Evolutionary conservation across 2,797 vertebrate species (phyloP), one percentile per base, ranked within the genome.

Genomic region (Hybognathus amarus): DNA sequence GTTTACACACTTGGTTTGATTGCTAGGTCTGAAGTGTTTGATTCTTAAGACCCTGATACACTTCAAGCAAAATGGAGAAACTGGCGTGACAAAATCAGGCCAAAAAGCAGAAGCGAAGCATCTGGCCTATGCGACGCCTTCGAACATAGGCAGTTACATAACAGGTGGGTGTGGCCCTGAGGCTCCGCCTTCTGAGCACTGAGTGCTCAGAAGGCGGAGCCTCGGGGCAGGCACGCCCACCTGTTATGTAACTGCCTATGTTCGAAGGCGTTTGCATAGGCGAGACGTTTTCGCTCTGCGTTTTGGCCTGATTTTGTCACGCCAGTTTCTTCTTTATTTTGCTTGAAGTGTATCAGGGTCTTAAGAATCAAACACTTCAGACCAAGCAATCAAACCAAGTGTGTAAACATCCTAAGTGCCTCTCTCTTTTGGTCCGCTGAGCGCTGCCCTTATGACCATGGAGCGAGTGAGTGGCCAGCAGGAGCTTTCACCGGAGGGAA

Each of bases 381-480:
- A n/a, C 1, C 12, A 69, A 42, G 38, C 22, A 42, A 40, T 71
- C 42, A 30, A 71, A 45, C 42, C 15, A 45, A 69, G 22, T 42
- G 67, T 69, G 22, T 2, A 71, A 30, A 73, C 17, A 52, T 11
- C 6, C 4, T 40, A 50, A 74, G 27, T 74, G 17, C 0, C 50
- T 78, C 61, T 81, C 69, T 83, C 36, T 52, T 63, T 68, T 73
- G 71, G 59, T 56, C 85, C 87, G 77, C 59, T 75, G n/a, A 81
- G 9, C 17, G 0, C n/a, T 76, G 33, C 85, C n/a, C 92, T 95
- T 89, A 93, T 97, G 92, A 96, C 87, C 89, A 40, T 95, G 93
- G 96, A 96, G 88, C 95, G 96, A 87, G 94, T 86, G 90, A 89
- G 92, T 90, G 76, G 91, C 89, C 94, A 92, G 91, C 92, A 89